These are phyloP conservation scores for Drosophila borealis DNA, from an alignment of 2,888 invertebrate genomes.

Conservation along the genomic window DNA sequence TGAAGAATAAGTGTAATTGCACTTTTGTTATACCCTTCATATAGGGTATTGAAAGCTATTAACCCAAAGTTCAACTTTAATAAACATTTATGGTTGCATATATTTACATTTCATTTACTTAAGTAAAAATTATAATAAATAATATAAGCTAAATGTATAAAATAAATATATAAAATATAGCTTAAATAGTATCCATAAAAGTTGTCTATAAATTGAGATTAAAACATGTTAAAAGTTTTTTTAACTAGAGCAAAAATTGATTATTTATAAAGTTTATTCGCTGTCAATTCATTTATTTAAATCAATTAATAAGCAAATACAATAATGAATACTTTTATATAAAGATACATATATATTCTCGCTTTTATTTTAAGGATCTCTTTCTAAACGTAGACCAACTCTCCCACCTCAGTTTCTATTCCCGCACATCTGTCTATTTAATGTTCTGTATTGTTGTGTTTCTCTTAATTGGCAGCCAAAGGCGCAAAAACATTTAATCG, in stretches of 20 bases:
- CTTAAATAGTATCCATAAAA: not conserved
- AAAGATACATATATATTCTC: too few relatives aligned
- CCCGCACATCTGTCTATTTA: not conserved
- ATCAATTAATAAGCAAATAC: too few relatives aligned
- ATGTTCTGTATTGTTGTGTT: not conserved
- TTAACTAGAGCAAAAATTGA: too few relatives aligned
- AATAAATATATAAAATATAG: not conserved
- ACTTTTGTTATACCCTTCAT: too few relatives aligned
- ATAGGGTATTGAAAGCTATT: slow-evolving; percentile 6
- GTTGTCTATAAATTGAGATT: slow-evolving; percentile 4
- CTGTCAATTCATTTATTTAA: too few relatives aligned
- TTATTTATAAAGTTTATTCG: too few relatives aligned
- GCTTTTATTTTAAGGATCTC: too few relatives aligned
- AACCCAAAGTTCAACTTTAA: slow-evolving; percentile 18
- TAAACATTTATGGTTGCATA: slow-evolving; percentile 4
- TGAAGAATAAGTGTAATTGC: too few relatives aligned
- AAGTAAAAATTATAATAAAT: too few relatives aligned
- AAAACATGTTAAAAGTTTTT: not conserved
- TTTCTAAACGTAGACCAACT: too few relatives aligned
- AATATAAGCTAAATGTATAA: not conserved
- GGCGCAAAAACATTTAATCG: slow-evolving; percentile 24
- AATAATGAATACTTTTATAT: too few relatives aligned
- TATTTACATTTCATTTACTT: slow-evolving; percentile 5
- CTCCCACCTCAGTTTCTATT: too few relatives aligned
- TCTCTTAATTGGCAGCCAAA: slow-evolving; percentile 22